A percentile compares a stretch with the other conserved stretches of the same genome.
Evolutionary conservation across 92 coral and sea anemone genomes (phyloP).

Genomic region (Blastomussa wellsi): DNA sequence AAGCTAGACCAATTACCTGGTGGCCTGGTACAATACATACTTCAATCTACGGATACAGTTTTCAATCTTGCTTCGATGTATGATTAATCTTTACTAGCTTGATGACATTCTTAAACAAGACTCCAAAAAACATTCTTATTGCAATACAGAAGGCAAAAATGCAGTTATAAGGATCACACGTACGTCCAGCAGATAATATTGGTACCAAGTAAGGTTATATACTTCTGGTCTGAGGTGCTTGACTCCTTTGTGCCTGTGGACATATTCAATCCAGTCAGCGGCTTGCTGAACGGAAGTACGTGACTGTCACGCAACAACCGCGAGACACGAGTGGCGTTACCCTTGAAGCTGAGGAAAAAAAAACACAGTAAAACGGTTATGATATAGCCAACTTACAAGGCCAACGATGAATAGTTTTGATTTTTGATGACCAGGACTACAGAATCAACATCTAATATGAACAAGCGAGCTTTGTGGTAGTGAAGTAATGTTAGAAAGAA

Average conservation of each 20-base stretch:
- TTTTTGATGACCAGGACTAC: no score
- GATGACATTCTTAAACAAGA: neutral
- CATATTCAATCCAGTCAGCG: constrained; percentile 64
- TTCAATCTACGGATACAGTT: neutral
- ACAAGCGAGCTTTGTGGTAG: no score
- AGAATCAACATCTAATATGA: no score
- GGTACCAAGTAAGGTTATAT: constrained; percentile 39
- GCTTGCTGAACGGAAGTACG: constrained; percentile 31
- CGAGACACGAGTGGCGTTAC: constrained; percentile 25
- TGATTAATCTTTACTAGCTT: neutral
- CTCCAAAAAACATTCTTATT: neutral
- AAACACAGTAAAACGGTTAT: no score
- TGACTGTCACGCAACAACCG: constrained; percentile 11
- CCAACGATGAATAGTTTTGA: no score
- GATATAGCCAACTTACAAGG: no score
- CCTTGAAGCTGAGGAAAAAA: constrained; percentile 1
- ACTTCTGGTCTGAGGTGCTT: constrained; percentile 41
- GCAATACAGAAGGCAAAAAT: neutral
- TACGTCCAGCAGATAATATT: constrained; percentile 41
- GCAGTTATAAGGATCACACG: constrained; percentile 1
- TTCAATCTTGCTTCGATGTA: neutral
- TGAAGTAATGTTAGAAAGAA: no score
- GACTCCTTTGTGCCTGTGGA: constrained; percentile 55
- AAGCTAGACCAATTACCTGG: no score
- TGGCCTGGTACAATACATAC: no score